Evolutionary conservation across 2,797 vertebrate species (phyloP).

Genomic region (Halcyon leucocephala): DNA sequence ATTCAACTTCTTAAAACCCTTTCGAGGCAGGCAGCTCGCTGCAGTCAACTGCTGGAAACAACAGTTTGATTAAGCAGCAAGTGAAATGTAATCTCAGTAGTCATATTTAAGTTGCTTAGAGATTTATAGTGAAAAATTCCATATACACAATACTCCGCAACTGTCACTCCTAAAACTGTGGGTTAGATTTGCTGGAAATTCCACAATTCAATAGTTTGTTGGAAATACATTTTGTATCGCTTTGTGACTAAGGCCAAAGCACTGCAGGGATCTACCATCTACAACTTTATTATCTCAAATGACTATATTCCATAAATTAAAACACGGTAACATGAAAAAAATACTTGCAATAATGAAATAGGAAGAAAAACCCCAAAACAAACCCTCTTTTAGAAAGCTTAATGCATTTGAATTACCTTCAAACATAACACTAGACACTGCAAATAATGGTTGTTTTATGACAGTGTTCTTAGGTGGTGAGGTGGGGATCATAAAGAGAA

Average conservation of each 20-base stretch:
- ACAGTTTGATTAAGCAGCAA: background rate
- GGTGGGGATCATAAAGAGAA: background rate
- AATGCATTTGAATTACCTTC: background rate
- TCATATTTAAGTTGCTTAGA: background rate
- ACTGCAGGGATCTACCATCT: background rate
- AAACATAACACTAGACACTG: background rate
- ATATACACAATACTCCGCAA: background rate
- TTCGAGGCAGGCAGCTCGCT: background rate
- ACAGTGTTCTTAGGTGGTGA: background rate
- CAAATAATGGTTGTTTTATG: background rate
- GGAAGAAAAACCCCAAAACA: background rate
- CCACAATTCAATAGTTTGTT: background rate
- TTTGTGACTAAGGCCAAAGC: background rate
- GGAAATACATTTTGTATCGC: background rate
- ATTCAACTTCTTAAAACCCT: conserved; percentile 17
- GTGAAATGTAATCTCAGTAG: background rate
- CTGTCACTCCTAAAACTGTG: background rate
- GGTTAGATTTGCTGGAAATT: background rate
- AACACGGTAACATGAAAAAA: background rate
- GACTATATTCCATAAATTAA: background rate
- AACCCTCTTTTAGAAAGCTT: background rate
- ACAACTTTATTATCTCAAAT: background rate
- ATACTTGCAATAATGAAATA: background rate
- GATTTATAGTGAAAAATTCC: background rate
- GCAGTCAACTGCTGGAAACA: background rate